A percentile compares a stretch with the other conserved stretches of the same genome.
These are phyloP conservation scores for Mamestra configurata DNA, from an alignment of 1,140 invertebrate genomes.

Conservation along the genomic window DNA sequence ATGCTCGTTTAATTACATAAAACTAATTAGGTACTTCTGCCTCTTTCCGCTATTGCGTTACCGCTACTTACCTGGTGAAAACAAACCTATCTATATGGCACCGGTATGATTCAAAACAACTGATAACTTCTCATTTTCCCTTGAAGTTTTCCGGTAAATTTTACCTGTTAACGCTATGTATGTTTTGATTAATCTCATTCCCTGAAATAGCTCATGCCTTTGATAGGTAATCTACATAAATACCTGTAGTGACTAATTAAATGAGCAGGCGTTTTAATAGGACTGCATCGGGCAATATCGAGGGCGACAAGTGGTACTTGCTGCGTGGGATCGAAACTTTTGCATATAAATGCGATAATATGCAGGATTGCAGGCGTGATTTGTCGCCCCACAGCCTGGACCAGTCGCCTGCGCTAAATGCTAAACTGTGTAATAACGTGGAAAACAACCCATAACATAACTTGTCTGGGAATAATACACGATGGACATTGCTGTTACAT, in stretches of 20 bases:
- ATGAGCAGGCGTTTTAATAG: slow-evolving; percentile 35
- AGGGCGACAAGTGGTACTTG: slow-evolving; percentile 68
- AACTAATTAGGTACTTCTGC: slow-evolving; percentile 15
- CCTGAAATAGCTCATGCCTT: slow-evolving; percentile 17
- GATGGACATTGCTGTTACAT: slow-evolving; percentile 28
- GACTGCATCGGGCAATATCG: slow-evolving; percentile 42
- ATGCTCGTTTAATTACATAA: slow-evolving; percentile 21
- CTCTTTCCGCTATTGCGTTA: background rate
- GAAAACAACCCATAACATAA: slow-evolving; percentile 14
- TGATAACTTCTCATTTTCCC: slow-evolving; percentile 1
- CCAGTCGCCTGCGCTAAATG: slow-evolving; percentile 55
- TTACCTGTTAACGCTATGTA: slow-evolving; percentile 40
- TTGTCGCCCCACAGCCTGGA: slow-evolving; percentile 61
- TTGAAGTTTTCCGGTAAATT: slow-evolving; percentile 24
- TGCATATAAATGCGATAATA: slow-evolving; percentile 69
- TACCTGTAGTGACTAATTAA: slow-evolving; percentile 25
- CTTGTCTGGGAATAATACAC: slow-evolving; percentile 12
- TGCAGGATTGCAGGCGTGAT: slow-evolving; percentile 62
- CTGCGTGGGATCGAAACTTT: slow-evolving; percentile 71
- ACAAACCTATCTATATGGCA: background rate
- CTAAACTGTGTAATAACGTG: slow-evolving; percentile 56
- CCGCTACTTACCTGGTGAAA: background rate
- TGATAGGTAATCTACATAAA: slow-evolving; percentile 4
- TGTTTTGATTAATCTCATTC: slow-evolving; percentile 30
- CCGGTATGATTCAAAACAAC: background rate